Conservation (phyloP, 2,113 vertebrate species). For the Anthoscopus minutus region DNA sequence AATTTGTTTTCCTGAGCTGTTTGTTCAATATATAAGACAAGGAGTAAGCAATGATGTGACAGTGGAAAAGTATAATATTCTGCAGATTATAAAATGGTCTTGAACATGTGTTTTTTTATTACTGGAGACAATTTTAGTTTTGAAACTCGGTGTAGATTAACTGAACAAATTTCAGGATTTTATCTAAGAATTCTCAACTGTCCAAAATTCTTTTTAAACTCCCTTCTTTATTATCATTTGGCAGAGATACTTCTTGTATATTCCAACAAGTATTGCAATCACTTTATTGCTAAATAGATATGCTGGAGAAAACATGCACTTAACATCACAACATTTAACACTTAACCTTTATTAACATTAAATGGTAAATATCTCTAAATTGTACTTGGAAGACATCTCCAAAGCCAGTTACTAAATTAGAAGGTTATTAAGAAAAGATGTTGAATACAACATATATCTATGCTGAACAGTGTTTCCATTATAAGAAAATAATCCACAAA, state of each 20-base stretch:
- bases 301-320: background rate
- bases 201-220: slow-evolving; percentile 48
- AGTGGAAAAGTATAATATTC: background rate
- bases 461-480: background rate
- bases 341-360: background rate
- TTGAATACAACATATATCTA: background rate
- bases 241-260: slow-evolving; percentile 20
- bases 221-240: slow-evolving; percentile 47
- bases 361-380: background rate
- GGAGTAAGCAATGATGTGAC: background rate
- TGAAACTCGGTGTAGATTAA: background rate
- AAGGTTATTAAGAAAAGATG: background rate
- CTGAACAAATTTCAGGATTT: slow-evolving; percentile 17
- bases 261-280: slow-evolving; percentile 48
- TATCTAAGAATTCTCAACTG: slow-evolving; percentile 40
- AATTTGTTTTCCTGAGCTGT: background rate
- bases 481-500: background rate
- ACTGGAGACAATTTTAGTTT: background rate
- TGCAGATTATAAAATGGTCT: background rate
- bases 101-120: background rate
- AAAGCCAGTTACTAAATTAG: background rate
- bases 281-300: slow-evolving; percentile 47
- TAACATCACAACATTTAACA: background rate
- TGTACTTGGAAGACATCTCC: background rate
- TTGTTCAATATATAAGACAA: background rate